These are phyloP conservation scores for Allygus modestus DNA, from an alignment of 2,888 invertebrate genomes.

Conservation along the genomic window DNA sequence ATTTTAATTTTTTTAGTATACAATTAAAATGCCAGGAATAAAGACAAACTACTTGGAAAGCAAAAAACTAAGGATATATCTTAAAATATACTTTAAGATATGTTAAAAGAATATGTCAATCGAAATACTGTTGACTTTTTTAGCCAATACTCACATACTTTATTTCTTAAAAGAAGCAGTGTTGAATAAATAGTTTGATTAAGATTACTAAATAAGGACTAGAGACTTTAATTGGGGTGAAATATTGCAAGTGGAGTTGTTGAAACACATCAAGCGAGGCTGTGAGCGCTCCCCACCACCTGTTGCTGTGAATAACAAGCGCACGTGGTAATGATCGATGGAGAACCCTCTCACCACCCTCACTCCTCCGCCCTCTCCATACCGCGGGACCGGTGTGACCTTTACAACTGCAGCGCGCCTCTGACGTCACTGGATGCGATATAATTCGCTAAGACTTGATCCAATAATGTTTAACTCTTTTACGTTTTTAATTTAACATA, in stretches of 20 bases:
- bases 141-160: too few relatives aligned
- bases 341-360: not conserved
- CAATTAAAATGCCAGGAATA: too few relatives aligned
- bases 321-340: conserved; percentile 42
- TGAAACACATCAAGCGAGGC: not conserved
- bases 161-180: too few relatives aligned
- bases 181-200: too few relatives aligned
- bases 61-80: too few relatives aligned
- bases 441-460: not conserved
- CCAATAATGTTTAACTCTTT: too few relatives aligned
- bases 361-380: not conserved
- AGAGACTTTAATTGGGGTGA: not conserved
- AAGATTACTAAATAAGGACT: not conserved
- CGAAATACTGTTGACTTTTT: too few relatives aligned
- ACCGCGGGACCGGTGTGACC: not conserved
- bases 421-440: conserved; percentile 2
- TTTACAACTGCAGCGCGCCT: not conserved
- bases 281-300: not conserved
- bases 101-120: too few relatives aligned
- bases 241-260: not conserved
- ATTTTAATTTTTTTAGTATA: too few relatives aligned
- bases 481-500: too few relatives aligned
- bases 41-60: too few relatives aligned
- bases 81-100: too few relatives aligned
- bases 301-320: conserved; percentile 31